Base-by-base conservation (phyloP, 2,888 invertebrate genomes). In the Eupithecia dodoneata region DNA sequence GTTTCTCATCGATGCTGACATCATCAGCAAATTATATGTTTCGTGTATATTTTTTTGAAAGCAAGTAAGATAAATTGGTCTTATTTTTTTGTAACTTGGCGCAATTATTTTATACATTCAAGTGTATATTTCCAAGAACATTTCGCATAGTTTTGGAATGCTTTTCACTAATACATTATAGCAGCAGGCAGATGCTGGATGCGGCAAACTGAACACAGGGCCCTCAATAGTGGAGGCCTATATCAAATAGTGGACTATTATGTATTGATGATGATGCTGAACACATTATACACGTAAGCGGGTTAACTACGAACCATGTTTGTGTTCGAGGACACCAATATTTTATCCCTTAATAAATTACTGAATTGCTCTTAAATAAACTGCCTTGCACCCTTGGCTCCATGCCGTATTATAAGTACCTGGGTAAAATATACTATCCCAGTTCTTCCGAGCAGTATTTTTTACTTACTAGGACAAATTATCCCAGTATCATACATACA, bases 21-120 rank as follows among this genome's bases (percentile, higher is more conserved):
- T 63, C 63, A 63, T 63, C 12, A 4, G 30, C n/a, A 59, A 59
- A 59, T 59, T 59, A 59, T 59, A 63, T 63, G 63, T 30, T 63
- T 63, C 18, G 18, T 59, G 63, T 63, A 12, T 10, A 12, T 12
- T 2, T 4, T 63, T 63, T 63, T 63, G 18, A 63, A 30, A 59
- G 59, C 18, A 59, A 18, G 18, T n/a, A 55, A 59, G 59, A 59
- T 18, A 18, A 59, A 18, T 18, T 9, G 2, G 5, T 18, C 6
- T 52, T 7, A 18, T 59, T 18, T 18, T 18, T 18, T 2, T 59
- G n/a, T 9, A 9, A 18, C 55, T 3, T 7, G 4, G 5, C 15
- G 5, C 2, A 6, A 52, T 52, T 15, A 15, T 15, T 15, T 55
- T 7, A 55, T 7, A n/a, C 44, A 10, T 59, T 59, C 0, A 18